Conservation (phyloP, 2,113 vertebrate species). For the Nothocercus julius region DNA sequence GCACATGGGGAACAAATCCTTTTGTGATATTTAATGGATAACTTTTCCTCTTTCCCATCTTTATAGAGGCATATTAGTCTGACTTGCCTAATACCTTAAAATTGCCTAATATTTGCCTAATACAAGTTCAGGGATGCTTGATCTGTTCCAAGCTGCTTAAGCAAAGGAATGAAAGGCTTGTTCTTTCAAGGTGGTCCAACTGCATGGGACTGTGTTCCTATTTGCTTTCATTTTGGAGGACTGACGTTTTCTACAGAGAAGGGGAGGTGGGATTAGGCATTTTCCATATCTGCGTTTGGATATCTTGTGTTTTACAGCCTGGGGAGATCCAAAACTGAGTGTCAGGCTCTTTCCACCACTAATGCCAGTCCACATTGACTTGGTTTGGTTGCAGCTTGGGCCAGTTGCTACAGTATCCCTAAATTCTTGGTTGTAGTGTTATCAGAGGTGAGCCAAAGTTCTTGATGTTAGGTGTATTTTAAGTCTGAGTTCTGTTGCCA, state of each 20-base stretch:
- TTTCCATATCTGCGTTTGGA: background rate
- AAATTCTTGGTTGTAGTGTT: background rate
- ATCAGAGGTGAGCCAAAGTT: background rate
- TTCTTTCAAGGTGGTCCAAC: background rate
- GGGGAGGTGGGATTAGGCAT: background rate
- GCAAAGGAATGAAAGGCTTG: background rate
- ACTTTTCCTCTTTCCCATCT: background rate
- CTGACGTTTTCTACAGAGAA: background rate
- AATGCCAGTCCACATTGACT: background rate
- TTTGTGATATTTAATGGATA: background rate
- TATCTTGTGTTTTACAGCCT: background rate
- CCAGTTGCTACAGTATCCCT: background rate
- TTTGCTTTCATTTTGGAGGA: background rate
- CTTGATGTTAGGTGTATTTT: fast-evolving
- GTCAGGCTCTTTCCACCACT: background rate
- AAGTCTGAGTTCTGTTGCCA: background rate
- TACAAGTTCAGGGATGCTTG: background rate
- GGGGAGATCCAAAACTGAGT: background rate
- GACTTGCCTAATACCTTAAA: background rate
- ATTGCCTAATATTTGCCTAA: background rate
- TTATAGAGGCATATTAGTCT: background rate
- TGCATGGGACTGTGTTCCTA: background rate
- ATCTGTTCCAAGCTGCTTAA: background rate
- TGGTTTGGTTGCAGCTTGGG: background rate
- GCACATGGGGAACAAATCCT: background rate